Evolutionary conservation across 1,140 invertebrate genomes (phyloP).

Genomic region (Phthorimaea operculella): DNA sequence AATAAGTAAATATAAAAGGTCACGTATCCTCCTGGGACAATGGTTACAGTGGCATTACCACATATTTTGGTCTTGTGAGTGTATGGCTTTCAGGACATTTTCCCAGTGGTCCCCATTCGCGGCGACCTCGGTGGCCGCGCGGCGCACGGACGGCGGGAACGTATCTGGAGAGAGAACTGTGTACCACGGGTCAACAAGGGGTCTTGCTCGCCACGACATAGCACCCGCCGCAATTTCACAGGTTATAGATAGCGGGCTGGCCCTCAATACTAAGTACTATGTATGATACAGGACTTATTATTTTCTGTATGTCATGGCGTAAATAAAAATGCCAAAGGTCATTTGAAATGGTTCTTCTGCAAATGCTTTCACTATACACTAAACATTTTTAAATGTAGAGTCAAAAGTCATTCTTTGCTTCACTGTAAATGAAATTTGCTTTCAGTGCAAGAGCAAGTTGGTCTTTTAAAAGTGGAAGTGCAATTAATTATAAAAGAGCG

Average conservation of each 20-base stretch:
- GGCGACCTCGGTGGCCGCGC: constrained; percentile 57
- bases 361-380: too few species aligned
- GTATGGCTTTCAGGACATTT: constrained; percentile 63
- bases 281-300: too few species aligned
- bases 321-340: too few species aligned
- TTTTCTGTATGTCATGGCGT: too few species aligned
- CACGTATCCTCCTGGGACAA: constrained; percentile 46
- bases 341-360: too few species aligned
- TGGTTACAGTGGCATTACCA: constrained; percentile 60
- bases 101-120: constrained; percentile 64
- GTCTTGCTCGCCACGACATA: constrained; percentile 22
- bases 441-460: too few species aligned
- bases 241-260: background rate
- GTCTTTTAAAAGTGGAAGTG: too few species aligned
- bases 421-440: too few species aligned
- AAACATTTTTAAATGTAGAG: too few species aligned
- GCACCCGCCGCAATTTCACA: background rate
- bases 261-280: too few species aligned
- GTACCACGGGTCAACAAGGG: constrained; percentile 64
- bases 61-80: constrained; percentile 63
- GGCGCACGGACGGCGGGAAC: constrained; percentile 46
- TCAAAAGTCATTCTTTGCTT: too few species aligned
- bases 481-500: too few species aligned
- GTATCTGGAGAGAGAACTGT: constrained; percentile 68
- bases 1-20: constrained; percentile 53